Evolutionary conservation across 2,888 invertebrate genomes (phyloP), one percentile per base, ranked within the genome.

Genomic region (Meiosimyza platycephala): DNA sequence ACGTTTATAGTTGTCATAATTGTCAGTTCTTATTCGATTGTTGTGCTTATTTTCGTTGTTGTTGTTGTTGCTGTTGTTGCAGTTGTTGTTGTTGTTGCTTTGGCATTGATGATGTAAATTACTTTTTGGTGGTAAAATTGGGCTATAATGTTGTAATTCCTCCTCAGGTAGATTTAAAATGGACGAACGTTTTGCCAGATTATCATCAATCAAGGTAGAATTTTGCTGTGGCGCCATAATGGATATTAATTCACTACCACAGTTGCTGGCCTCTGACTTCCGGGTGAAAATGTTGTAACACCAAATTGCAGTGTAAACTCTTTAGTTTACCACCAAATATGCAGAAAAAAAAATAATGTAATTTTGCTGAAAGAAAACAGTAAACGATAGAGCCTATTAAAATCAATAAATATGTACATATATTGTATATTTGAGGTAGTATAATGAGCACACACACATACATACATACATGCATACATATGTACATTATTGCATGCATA

Each of bases 201-300:
- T 84, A 79, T 84, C 84, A 76, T 83, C 80, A 79, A 85, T 83
- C 75, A 87, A 81, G 70, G 87, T 87, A 71, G 87, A 87, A 79
- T 87, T 87, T 77, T 85, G 85, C 76, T 83, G 84, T 71, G 83
- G 82, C 76, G 84, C 83, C 86, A 85, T 85, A 76, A 74, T 74
- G 22, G 11, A 66, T 67, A 33, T 2, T 22, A 59, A 64, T 33
- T 48, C 13, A 47, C 73, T 73, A 13, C 18, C 12, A 47, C 48
- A 63, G 9, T n/a, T 40, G 9, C 40, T 54, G 18, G 16, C 18
- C 55, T 16, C 55, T 40, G 18, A 66, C 50, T 52, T 65, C 64
- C 51, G 64, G 18, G 47, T n/a, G 48, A 60, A 59, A 63, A 63
- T 47, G 47, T 13, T n/a, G 40, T 48, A 33, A 18, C 40, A 1